These are phyloP conservation scores for Nycteola revayana DNA, from an alignment of 2,888 invertebrate species.

Conservation along the genomic window DNA sequence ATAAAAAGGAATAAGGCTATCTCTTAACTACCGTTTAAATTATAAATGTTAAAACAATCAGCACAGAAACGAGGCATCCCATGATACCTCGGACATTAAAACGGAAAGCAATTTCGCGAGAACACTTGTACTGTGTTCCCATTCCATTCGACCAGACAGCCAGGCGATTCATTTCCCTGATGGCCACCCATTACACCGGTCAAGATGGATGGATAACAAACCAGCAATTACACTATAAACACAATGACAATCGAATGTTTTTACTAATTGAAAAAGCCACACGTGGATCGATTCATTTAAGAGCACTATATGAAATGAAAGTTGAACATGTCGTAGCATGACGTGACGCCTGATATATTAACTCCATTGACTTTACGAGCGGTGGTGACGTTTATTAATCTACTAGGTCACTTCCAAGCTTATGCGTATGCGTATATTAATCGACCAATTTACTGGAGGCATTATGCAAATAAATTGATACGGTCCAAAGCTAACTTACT, in stretches of 20 bases:
- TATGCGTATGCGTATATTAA: conserved; percentile 55
- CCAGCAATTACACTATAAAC: conserved; percentile 78
- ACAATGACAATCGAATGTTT: conserved; percentile 77
- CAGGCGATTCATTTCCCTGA: conserved; percentile 75
- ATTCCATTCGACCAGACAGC: conserved; percentile 56
- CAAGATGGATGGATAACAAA: conserved; percentile 79
- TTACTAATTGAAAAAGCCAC: conserved; percentile 78
- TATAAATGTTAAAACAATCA: conserved; percentile 44
- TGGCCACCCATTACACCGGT: conserved; percentile 75
- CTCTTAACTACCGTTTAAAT: conserved; percentile 39
- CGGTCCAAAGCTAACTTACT: background rate
- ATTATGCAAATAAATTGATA: conserved; percentile 40
- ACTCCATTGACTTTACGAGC: conserved; percentile 73
- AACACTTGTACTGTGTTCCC: conserved; percentile 59
- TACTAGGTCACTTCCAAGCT: conserved; percentile 54
- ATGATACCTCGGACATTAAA: conserved; percentile 59
- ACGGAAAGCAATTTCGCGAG: conserved; percentile 67
- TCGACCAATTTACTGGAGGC: conserved; percentile 45
- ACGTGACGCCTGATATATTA: conserved; percentile 71
- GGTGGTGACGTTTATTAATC: conserved; percentile 71
- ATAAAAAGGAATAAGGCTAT: conserved; percentile 26
- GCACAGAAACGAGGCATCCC: conserved; percentile 48
- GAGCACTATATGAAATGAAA: conserved; percentile 80
- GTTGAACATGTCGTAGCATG: conserved; percentile 55
- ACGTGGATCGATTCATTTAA: conserved; percentile 66